Evolutionary conservation across 2,113 vertebrate species (phyloP).

Genomic region (Bettongia penicillata): DNA sequence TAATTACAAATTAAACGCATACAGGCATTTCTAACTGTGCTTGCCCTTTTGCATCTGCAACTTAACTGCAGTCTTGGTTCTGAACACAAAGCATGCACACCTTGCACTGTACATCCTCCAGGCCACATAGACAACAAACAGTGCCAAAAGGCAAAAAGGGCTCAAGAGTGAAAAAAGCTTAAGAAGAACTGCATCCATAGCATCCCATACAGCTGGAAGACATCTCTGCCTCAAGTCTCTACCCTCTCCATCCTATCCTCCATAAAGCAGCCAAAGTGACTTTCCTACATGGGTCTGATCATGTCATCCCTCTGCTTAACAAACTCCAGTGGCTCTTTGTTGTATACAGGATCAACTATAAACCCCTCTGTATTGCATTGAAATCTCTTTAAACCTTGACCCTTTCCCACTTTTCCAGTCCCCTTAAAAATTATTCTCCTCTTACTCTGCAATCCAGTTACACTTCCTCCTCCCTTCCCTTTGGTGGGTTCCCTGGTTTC

Average conservation of each 20-base stretch:
- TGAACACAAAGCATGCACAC: no score
- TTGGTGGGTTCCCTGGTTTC: not conserved
- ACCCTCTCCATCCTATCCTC: not conserved
- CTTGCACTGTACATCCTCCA: no score
- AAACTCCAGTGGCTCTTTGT: not conserved
- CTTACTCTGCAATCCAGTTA: not conserved
- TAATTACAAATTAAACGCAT: no score
- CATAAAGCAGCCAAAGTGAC: not conserved
- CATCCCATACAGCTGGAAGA: not conserved
- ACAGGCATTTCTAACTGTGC: no score
- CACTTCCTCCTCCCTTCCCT: not conserved
- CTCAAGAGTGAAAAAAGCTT: no score
- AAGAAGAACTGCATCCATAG: no score
- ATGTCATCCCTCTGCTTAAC: not conserved
- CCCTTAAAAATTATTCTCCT: not conserved
- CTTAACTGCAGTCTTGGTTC: no score
- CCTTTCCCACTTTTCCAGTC: not conserved
- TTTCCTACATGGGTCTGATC: not conserved
- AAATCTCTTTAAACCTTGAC: not conserved
- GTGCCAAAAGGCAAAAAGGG: no score
- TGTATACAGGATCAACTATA: not conserved
- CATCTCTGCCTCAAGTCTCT: not conserved
- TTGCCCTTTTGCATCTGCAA: no score
- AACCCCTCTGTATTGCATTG: not conserved
- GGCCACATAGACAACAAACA: no score